phyloP scores from a whole-genome alignment of 1,140 invertebrate genomes.

The Bombus affinis region DNA sequence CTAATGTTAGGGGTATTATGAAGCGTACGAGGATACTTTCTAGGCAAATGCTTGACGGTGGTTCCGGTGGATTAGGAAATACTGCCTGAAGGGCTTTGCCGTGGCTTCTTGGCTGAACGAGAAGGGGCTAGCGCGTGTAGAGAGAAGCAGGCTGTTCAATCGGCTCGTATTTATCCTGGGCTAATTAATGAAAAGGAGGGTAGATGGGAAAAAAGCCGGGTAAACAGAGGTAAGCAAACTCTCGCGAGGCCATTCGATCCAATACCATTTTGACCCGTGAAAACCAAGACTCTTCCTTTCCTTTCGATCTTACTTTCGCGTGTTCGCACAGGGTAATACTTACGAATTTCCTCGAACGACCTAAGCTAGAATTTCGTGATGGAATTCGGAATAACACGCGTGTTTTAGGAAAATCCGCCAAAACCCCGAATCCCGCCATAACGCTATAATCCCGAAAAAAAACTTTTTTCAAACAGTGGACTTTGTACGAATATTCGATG shows the following conservation, averaged over 20 bases:
- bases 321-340: background rate
- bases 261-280: slow-evolving; percentile 15
- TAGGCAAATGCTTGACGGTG: background rate
- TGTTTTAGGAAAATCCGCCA: background rate
- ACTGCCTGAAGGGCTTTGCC: slow-evolving; percentile 16
- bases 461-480: too few relatives aligned
- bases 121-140: slow-evolving; percentile 1
- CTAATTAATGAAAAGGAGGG: slow-evolving; percentile 43
- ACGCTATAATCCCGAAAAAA: slow-evolving; percentile 32
- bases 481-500: too few relatives aligned
- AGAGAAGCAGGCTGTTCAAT: slow-evolving; percentile 22
- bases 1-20: slow-evolving; percentile 19
- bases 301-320: background rate
- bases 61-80: slow-evolving; percentile 15
- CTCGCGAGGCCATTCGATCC: slow-evolving; percentile 25
- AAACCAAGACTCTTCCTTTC: background rate
- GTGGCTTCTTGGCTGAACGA: background rate
- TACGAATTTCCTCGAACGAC: background rate
- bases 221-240: slow-evolving; percentile 25
- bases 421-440: background rate
- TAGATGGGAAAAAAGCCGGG: slow-evolving; percentile 4
- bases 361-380: background rate
- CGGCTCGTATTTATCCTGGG: slow-evolving; percentile 21
- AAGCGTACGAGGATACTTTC: slow-evolving; percentile 24
- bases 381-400: background rate